Conservation (phyloP, 2,113 vertebrate species). For the Stigmatopora argus region DNA sequence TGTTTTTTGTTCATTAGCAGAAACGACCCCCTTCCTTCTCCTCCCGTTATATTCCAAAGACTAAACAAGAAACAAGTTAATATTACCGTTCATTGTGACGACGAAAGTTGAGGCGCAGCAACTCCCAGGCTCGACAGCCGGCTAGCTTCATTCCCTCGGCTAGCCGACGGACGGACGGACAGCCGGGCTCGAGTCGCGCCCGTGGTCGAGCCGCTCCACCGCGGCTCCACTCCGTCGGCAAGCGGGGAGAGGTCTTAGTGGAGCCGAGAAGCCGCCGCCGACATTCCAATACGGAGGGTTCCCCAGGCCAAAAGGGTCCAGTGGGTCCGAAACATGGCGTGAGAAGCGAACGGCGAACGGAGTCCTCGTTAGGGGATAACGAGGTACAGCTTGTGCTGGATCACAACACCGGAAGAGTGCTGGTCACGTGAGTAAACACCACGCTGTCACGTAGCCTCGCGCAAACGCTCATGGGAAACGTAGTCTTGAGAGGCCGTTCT, state of each 20-base stretch:
- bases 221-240: slow-evolving; percentile 42
- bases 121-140: slow-evolving; percentile 15
- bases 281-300: slow-evolving; percentile 15
- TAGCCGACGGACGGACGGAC: too few species aligned
- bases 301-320: too few species aligned
- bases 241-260: slow-evolving; percentile 47
- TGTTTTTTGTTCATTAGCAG: too few species aligned
- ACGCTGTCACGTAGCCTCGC: slow-evolving; percentile 46
- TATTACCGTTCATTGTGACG: slow-evolving; percentile 81
- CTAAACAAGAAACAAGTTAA: background rate
- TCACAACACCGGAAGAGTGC: slow-evolving; percentile 32
- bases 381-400: slow-evolving; percentile 16
- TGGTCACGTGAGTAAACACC: slow-evolving; percentile 62
- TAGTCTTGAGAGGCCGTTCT: slow-evolving; percentile 28
- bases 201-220: slow-evolving; percentile 32
- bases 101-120: slow-evolving; percentile 26
- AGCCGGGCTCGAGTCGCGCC: slow-evolving; percentile 3
- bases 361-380: slow-evolving; percentile 1
- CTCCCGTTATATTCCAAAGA: too few species aligned
- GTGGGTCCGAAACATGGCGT: too few species aligned
- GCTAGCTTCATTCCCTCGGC: too few species aligned
- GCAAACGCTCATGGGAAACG: slow-evolving; percentile 29
- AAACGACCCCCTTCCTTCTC: too few species aligned
- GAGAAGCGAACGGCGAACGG: too few species aligned
- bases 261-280: slow-evolving; percentile 9